A percentile compares a stretch with the other conserved stretches of the same genome.
These are phyloP conservation scores for Canis aureus DNA, from an alignment of 2,113 vertebrate species.

Conservation along the genomic window DNA sequence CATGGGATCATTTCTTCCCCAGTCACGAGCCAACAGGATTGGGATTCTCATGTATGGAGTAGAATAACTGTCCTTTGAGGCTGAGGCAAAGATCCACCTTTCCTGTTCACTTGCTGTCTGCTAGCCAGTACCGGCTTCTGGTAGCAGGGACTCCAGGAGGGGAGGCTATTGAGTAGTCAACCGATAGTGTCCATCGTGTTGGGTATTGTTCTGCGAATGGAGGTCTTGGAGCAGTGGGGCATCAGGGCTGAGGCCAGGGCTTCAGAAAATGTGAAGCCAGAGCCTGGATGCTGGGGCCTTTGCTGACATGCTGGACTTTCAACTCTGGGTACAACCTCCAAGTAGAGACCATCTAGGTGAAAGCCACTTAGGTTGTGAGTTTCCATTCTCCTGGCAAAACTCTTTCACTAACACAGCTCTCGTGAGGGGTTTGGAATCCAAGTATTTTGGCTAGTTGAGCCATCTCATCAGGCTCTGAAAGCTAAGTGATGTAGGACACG, in stretches of 20 bases:
- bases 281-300: not conserved
- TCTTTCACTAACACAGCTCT: not conserved
- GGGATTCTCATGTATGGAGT: not conserved
- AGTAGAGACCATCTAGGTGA: not conserved
- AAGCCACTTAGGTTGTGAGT: not conserved
- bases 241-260: not conserved
- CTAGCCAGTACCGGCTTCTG: conserved; percentile 21
- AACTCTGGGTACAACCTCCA: not conserved
- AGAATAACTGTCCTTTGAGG: not conserved
- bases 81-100: not conserved
- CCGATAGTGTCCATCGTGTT: not conserved
- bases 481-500: not conserved
- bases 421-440: not conserved
- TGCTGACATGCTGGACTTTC: not conserved
- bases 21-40: not conserved
- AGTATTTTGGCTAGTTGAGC: not conserved
- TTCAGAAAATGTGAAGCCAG: not conserved
- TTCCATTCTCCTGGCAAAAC: not conserved
- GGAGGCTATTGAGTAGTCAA: not conserved
- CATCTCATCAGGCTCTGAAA: not conserved
- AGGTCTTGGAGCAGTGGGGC: not conserved
- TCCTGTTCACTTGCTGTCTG: not conserved
- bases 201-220: not conserved
- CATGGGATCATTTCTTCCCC: conserved; percentile 45
- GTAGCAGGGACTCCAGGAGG: not conserved